These are phyloP conservation scores for Pimephales promelas DNA, from an alignment of 2,113 vertebrate species.

Conservation along the genomic window DNA sequence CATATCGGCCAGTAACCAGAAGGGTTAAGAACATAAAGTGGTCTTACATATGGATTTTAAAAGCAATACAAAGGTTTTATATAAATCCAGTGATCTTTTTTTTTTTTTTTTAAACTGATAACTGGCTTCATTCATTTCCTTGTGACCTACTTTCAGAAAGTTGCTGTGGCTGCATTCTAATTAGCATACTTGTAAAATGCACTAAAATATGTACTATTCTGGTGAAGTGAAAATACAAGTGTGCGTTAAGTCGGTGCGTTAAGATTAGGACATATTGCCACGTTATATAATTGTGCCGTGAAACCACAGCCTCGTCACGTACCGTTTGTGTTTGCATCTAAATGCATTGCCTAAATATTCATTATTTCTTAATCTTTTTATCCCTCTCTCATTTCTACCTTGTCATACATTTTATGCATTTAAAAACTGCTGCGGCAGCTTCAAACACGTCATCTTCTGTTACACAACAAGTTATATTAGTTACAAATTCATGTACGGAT, in stretches of 20 bases:
- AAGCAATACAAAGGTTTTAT: not conserved
- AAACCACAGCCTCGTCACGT: not conserved
- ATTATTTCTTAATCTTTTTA: not conserved
- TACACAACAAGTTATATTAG: not conserved
- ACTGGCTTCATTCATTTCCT: not conserved
- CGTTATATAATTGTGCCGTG: not conserved
- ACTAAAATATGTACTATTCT: not conserved
- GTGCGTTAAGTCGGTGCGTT: not conserved
- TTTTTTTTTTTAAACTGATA: not conserved
- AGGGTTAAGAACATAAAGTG: not conserved
- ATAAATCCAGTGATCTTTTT: not conserved
- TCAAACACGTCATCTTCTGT: not conserved
- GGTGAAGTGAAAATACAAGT: not conserved
- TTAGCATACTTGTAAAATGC: constrained; percentile 15
- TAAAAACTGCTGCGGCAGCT: not conserved
- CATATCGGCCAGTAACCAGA: not conserved
- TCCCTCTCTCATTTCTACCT: not conserved
- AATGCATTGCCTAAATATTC: not conserved
- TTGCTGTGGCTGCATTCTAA: not conserved
- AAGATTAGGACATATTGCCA: not conserved
- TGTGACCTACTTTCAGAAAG: constrained; percentile 25
- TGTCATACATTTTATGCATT: not conserved
- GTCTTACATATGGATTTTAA: not conserved
- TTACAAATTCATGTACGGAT: not conserved
- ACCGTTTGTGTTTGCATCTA: not conserved